Conservation (phyloP, 2,113 vertebrate species). For the Okapia johnstoni region DNA sequence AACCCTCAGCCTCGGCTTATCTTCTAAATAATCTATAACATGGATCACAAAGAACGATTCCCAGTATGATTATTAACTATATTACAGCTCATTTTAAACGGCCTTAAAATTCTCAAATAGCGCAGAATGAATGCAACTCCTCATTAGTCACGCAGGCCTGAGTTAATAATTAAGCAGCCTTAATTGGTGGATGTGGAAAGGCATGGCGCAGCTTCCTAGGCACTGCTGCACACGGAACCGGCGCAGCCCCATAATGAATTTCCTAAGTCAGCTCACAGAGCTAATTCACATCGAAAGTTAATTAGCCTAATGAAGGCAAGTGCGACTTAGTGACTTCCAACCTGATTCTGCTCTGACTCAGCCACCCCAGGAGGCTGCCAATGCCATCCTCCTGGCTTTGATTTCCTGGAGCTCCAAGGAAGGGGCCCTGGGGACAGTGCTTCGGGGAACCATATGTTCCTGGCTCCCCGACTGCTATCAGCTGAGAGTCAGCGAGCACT, state of each 20-base stretch:
- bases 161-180: conserved; percentile 27
- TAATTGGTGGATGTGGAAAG: background rate
- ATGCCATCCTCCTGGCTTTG: background rate
- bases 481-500: background rate
- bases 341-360: background rate
- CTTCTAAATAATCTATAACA: background rate
- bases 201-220: background rate
- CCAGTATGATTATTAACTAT: background rate
- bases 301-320: conserved; percentile 58
- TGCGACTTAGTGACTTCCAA: conserved; percentile 20
- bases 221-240: background rate
- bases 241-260: background rate
- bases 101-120: background rate
- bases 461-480: background rate
- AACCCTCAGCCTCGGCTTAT: fast-evolving
- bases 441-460: background rate
- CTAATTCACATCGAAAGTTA: background rate
- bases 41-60: background rate
- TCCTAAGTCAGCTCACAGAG: background rate
- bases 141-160: background rate
- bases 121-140: background rate
- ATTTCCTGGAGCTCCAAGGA: background rate
- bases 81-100: background rate
- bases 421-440: background rate
- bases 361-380: background rate